Evolutionary conservation across 2,797 vertebrate genomes (phyloP), one percentile per base, ranked within the genome.

Genomic region (Triplophysa bombifrons): DNA sequence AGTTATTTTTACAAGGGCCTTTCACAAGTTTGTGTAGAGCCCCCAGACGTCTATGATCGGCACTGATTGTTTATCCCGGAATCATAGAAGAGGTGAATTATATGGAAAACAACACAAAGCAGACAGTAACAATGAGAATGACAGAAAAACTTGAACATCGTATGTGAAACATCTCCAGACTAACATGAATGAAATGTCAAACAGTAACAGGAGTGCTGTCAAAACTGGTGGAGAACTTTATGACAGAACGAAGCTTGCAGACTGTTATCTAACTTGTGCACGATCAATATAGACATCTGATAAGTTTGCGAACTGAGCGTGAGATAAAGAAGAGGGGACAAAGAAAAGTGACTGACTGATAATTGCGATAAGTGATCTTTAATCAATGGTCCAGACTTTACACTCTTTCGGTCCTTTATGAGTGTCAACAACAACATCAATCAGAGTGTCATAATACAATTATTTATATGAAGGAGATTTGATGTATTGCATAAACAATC

Each of bases 311-410:
- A 76, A 56, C 30, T 44, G 20, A 66, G 63, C 6, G 88, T 92
- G 91, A 92, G 90, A 92, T 91, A 87, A 90, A 88, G 91, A 84
- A 88, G 88, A 88, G 85, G 89, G 86, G 92, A 93, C 91, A 92
- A 92, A 91, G 88, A 86, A 88, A 86, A 87, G 84, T 89, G 91
- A 91, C 86, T 85, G 88, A 88, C 87, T 90, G 89, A 93, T 93
- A 93, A 93, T 92, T 92, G 89, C 89, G 86, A 88, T 87, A 88
- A 90, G 88, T 66, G 14, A 70, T 30, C 48, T 74, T 68, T 69
- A 51, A 58, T 74, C 51, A 75, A 41, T 75, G 27, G 48, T 38
- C n/a, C 20, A 53, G 61, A 41, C n/a, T 53, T 65, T 56, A 50
- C 50, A 34, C 14, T 41, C 41, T 5, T 2, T 55, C 38, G 0